phyloP scores from a whole-genome alignment of 2,797 vertebrate species.

The Phrynocephalus forsythii region DNA sequence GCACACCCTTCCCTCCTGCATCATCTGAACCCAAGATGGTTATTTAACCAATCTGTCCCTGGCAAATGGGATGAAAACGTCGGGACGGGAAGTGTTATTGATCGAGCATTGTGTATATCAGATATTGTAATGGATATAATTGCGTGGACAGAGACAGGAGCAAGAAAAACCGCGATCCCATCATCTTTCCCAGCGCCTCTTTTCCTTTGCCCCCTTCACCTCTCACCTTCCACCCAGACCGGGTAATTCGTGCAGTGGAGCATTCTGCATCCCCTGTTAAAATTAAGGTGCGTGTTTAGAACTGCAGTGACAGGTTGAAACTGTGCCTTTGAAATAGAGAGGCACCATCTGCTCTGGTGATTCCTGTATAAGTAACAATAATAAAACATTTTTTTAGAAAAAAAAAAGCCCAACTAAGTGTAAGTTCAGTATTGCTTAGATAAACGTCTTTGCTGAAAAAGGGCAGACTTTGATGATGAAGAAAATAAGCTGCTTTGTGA shows the following conservation, averaged over 20 bases:
- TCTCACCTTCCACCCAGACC: constrained; percentile 38
- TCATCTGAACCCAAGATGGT: neutral
- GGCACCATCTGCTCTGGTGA: constrained; percentile 21
- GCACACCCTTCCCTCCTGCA: neutral
- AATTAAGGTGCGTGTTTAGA: constrained; percentile 26
- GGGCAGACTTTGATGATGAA: neutral
- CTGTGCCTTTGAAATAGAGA: neutral
- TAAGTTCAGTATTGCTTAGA: neutral
- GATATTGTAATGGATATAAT: neutral
- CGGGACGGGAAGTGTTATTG: neutral
- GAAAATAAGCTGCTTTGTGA: neutral
- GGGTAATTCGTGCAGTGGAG: constrained; percentile 34
- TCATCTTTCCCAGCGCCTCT: neutral
- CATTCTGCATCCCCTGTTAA: constrained; percentile 9
- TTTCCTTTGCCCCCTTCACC: constrained; percentile 36
- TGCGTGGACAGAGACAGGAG: neutral
- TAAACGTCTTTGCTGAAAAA: constrained; percentile 40
- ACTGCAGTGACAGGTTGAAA: constrained; percentile 5
- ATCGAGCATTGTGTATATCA: constrained; percentile 51
- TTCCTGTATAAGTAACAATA: constrained; percentile 32
- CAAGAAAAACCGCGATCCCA: constrained; percentile 29
- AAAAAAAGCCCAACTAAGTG: constrained; percentile 1
- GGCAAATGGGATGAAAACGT: constrained; percentile 26
- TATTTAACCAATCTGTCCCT: constrained; percentile 22
- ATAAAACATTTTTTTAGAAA: neutral